Evolutionary conservation across 2,797 vertebrate genomes (phyloP).

Genomic region (Oreochromis mossambicus): DNA sequence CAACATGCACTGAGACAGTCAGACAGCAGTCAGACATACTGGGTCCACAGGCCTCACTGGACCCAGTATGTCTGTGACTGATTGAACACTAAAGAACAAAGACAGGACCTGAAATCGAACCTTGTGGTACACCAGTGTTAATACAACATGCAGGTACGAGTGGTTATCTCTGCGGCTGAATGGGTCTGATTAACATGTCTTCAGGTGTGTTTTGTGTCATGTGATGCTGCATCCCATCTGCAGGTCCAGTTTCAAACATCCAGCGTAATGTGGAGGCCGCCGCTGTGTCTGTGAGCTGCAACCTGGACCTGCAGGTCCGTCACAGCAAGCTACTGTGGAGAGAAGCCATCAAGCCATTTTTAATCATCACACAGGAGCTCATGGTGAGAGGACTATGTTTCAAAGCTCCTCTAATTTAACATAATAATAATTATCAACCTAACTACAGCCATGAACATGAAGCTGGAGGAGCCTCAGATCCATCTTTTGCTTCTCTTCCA

Average conservation of each 20-base stretch:
- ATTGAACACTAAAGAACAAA: no score
- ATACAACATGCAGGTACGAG: neutral
- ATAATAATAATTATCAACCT: neutral
- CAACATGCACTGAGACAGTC: neutral
- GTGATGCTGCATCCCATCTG: neutral
- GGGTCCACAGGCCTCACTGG: neutral
- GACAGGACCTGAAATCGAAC: no score
- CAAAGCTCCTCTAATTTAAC: neutral
- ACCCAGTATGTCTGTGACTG: neutral
- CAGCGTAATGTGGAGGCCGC: conserved; percentile 78
- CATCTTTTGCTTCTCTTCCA: conserved; percentile 15
- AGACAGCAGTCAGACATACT: accelerated
- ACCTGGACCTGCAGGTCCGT: conserved; percentile 84
- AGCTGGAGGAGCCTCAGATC: neutral
- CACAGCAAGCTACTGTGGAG: conserved; percentile 79
- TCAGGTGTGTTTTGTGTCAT: neutral
- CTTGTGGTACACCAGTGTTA: no score
- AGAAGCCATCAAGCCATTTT: conserved; percentile 63
- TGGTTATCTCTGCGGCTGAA: neutral
- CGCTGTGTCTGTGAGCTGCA: conserved; percentile 82
- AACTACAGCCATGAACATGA: neutral
- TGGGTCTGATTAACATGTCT: neutral
- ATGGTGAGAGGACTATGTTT: conserved; percentile 60
- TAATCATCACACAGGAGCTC: conserved; percentile 72
- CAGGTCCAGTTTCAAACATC: conserved; percentile 83